Evolutionary conservation across 1,140 invertebrate genomes (phyloP).

Genomic region (Anastrepha ludens): DNA sequence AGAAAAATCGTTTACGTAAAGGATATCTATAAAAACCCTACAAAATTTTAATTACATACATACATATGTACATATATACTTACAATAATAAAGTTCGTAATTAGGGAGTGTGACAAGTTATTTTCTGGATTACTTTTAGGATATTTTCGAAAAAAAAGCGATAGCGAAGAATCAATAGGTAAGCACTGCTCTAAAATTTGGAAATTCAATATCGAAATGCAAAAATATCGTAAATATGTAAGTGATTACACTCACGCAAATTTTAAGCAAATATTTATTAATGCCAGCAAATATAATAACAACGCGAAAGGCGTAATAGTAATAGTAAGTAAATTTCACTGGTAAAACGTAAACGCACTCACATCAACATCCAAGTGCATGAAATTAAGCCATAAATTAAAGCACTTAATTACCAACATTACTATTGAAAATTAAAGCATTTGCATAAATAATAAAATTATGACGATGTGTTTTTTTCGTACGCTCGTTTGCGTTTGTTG

Average conservation of each 20-base stretch:
- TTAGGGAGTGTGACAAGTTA: too few relatives aligned
- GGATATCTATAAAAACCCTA: too few relatives aligned
- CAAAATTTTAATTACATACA: too few relatives aligned
- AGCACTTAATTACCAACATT: conserved; percentile 47
- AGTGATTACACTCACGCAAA: not conserved
- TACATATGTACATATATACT: too few relatives aligned
- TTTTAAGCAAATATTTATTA: not conserved
- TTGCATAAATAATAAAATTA: conserved; percentile 45
- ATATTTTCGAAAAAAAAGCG: too few relatives aligned
- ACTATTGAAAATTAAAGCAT: conserved; percentile 51
- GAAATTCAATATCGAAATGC: not conserved
- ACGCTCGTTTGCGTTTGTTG: not conserved
- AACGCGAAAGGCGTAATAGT: not conserved
- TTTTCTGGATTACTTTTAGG: too few relatives aligned
- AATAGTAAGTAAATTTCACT: not conserved
- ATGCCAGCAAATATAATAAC: not conserved
- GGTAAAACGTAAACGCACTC: not conserved
- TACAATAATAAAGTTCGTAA: too few relatives aligned
- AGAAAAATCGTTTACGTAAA: too few relatives aligned
- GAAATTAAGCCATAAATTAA: conserved; percentile 45
- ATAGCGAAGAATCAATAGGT: too few relatives aligned
- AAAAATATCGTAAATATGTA: not conserved
- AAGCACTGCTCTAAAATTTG: not conserved
- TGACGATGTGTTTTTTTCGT: conserved; percentile 10
- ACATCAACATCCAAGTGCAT: conserved; percentile 38